These are phyloP conservation scores for Sterna hirundo DNA, from an alignment of 2,113 vertebrate species.

Conservation along the genomic window DNA sequence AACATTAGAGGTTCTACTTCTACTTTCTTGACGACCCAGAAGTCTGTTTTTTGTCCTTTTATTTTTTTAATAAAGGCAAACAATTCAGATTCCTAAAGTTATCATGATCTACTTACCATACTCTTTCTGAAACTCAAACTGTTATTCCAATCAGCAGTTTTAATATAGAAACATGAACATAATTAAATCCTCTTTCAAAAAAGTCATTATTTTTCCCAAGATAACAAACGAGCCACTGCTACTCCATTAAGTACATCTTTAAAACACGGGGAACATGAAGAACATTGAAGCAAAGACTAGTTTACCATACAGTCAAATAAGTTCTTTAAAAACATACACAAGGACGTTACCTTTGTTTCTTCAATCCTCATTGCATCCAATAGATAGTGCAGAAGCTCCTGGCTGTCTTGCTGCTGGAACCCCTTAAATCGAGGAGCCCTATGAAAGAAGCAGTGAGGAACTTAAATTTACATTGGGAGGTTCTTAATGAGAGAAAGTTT, in stretches of 20 bases:
- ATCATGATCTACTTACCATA: not conserved
- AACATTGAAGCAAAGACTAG: not conserved
- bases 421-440: conserved; percentile 97
- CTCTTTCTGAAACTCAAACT: not conserved
- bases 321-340: not conserved
- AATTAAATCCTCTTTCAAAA: not conserved
- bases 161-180: not conserved
- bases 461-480: not conserved
- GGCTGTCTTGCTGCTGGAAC: conserved; percentile 98
- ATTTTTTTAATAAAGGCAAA: not conserved
- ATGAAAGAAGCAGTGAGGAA: not conserved
- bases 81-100: not conserved
- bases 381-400: conserved; percentile 95
- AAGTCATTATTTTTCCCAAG: not conserved
- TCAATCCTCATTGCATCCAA: conserved; percentile 94
- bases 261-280: not conserved
- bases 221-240: not conserved
- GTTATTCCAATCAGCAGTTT: not conserved
- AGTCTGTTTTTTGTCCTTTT: not conserved
- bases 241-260: not conserved
- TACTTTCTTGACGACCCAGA: not conserved
- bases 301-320: not conserved
- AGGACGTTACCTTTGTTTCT: conserved; percentile 89
- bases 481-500: not conserved
- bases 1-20: not conserved